These are phyloP conservation scores for Propithecus perrieri DNA, from an alignment of 2,797 vertebrate genomes.

Conservation along the genomic window DNA sequence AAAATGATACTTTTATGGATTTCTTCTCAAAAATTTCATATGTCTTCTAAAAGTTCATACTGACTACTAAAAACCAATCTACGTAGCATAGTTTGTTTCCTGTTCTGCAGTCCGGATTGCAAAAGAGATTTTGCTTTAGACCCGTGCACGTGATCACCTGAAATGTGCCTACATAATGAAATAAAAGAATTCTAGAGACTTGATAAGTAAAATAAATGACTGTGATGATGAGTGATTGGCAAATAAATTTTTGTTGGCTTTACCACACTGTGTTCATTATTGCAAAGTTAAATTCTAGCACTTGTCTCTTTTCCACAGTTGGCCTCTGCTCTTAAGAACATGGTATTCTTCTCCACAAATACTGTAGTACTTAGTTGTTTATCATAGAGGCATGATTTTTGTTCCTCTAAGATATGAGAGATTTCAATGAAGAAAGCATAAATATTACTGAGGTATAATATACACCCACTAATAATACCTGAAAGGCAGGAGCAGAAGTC, in stretches of 20 bases:
- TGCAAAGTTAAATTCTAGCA: background rate
- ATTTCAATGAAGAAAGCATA: slow-evolving; percentile 28
- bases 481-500: background rate
- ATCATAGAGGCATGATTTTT: background rate
- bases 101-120: background rate
- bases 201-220: background rate
- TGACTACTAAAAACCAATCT: background rate
- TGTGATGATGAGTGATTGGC: background rate
- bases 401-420: background rate
- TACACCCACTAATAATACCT: background rate
- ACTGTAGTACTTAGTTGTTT: background rate
- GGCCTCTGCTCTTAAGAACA: background rate
- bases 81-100: background rate
- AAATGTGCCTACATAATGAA: slow-evolving; percentile 3
- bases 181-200: background rate
- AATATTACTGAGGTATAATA: background rate
- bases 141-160: background rate
- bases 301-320: background rate
- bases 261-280: background rate
- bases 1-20: background rate
- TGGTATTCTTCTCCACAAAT: background rate
- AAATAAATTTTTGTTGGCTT: slow-evolving; percentile 14
- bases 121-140: background rate
- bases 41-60: background rate
- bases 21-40: background rate